A percentile compares a stretch with the other conserved stretches of the same genome.
Conservation (phyloP, 1,140 invertebrate genomes). For the Procambarus virginalis region DNA sequence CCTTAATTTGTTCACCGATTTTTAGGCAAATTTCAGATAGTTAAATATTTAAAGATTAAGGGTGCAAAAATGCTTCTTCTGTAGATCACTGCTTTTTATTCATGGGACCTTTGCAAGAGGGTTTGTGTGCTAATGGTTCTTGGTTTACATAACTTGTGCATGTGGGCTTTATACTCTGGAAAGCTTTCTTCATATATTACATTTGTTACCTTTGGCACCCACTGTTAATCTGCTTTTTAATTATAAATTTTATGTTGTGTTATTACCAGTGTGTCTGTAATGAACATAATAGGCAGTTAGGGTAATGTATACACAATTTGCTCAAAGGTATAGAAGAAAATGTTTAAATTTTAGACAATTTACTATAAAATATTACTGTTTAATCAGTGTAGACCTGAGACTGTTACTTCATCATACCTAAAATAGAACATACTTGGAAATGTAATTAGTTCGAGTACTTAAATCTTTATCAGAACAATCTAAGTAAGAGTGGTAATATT, state of each 20-base stretch:
- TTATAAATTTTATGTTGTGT: constrained; percentile 6
- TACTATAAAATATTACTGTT: neutral
- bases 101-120: neutral
- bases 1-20: no score
- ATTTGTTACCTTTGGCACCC: constrained; percentile 11
- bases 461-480: neutral
- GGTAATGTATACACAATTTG: neutral
- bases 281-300: neutral
- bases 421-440: neutral
- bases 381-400: neutral
- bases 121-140: neutral
- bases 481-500: neutral
- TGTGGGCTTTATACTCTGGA: constrained; percentile 5
- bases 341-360: neutral
- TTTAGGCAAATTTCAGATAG: neutral
- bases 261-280: constrained; percentile 51
- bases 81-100: neutral
- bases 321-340: neutral
- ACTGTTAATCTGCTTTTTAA: constrained; percentile 12
- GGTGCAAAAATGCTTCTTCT: neutral
- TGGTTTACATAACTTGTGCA: neutral
- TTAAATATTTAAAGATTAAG: neutral
- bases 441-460: neutral
- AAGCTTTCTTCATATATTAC: constrained; percentile 43
- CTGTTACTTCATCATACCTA: neutral